phyloP scores from a whole-genome alignment of 2,888 invertebrate genomes.

The Fabriciana adippe region DNA sequence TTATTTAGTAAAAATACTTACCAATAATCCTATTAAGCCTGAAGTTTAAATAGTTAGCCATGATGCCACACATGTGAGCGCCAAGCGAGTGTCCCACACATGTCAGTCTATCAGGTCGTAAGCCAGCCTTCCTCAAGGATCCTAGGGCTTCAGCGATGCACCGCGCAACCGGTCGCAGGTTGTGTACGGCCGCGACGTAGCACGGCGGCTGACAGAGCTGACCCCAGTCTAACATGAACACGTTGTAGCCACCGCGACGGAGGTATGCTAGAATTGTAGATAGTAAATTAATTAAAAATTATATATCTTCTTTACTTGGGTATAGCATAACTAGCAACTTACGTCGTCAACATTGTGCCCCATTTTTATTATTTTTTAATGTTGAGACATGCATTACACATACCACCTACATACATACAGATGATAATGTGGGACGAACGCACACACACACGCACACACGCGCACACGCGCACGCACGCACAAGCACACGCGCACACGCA shows the following conservation, averaged over 20 bases:
- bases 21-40: constrained; percentile 88
- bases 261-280: constrained; percentile 82
- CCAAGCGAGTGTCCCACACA: constrained; percentile 91
- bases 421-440: too few species aligned
- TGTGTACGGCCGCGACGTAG: constrained; percentile 89
- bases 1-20: constrained; percentile 44
- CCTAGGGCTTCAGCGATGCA: constrained; percentile 86
- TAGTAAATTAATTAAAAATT: background rate
- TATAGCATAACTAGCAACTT: too few species aligned
- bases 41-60: constrained; percentile 87
- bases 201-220: constrained; percentile 86
- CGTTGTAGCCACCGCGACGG: constrained; percentile 88
- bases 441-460: too few species aligned
- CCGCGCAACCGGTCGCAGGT: constrained; percentile 86
- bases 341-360: too few species aligned
- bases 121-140: constrained; percentile 84
- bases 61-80: constrained; percentile 89
- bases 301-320: too few species aligned
- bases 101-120: constrained; percentile 84
- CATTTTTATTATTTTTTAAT: too few species aligned
- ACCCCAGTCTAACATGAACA: constrained; percentile 91
- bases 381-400: too few species aligned
- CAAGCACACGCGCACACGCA: too few species aligned
- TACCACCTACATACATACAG: too few species aligned
- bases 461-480: too few species aligned